Conservation (phyloP, 2,797 vertebrate species). For the Selene dorsalis region DNA sequence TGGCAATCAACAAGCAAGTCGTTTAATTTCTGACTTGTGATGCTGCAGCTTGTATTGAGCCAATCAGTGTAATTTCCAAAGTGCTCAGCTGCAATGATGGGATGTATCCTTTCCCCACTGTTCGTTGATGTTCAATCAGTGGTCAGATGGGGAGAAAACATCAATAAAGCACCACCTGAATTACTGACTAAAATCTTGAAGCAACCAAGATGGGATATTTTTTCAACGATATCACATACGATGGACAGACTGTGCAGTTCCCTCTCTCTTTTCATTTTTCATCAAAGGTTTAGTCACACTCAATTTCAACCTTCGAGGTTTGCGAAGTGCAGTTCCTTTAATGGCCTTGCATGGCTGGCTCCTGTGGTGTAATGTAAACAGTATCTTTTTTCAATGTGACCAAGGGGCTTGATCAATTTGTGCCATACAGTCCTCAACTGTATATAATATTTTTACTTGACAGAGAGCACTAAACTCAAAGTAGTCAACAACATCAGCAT, state of each 20-base stretch:
- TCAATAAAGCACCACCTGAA: background rate
- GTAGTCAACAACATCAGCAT: no score
- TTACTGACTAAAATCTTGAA: background rate
- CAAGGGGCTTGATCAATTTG: no score
- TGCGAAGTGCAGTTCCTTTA: no score
- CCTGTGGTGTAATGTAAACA: no score
- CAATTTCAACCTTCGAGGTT: no score
- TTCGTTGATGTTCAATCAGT: background rate
- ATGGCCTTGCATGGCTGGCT: no score
- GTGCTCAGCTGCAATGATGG: background rate
- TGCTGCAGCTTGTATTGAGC: background rate
- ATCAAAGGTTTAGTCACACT: no score
- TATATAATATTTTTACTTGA: no score
- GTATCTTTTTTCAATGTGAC: no score
- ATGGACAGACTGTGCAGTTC: background rate
- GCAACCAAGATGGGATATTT: background rate
- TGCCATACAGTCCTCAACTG: no score
- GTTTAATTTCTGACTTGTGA: background rate
- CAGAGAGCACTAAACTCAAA: no score
- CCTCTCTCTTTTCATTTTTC: background rate
- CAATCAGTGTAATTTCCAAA: slow-evolving; percentile 20
- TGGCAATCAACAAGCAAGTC: slow-evolving; percentile 18
- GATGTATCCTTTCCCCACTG: background rate
- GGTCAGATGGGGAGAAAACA: background rate
- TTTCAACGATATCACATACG: background rate